Evolutionary conservation across 2,113 vertebrate genomes (phyloP).

Genomic region (Glareola pratincola): DNA sequence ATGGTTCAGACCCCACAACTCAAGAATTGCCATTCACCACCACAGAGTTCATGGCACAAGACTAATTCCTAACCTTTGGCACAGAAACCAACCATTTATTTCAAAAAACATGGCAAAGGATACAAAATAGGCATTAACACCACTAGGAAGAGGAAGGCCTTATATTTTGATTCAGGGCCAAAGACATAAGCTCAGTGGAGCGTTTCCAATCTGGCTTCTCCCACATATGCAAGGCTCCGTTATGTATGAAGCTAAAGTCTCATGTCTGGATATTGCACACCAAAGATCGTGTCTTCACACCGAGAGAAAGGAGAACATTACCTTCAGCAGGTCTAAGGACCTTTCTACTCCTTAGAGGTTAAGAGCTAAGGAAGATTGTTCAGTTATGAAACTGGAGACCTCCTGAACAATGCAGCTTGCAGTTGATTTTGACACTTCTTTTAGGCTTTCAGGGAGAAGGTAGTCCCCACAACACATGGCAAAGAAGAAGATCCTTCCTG

Average conservation of each 20-base stretch:
- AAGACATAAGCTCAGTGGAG: not conserved
- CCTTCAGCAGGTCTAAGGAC: not conserved
- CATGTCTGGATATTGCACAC: not conserved
- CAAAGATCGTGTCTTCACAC: not conserved
- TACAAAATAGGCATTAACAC: not conserved
- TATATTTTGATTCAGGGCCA: not conserved
- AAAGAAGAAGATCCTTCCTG: constrained; percentile 16
- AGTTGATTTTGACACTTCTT: not conserved
- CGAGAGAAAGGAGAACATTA: not conserved
- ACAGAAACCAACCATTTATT: not conserved
- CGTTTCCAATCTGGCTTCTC: not conserved
- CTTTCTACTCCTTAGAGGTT: not conserved
- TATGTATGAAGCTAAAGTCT: not conserved
- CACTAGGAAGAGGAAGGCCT: not conserved
- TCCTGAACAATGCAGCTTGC: not conserved
- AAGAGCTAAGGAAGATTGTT: constrained; percentile 9
- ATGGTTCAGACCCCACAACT: not conserved
- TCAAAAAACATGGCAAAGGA: not conserved
- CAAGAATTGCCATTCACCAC: not conserved
- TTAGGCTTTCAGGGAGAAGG: not conserved
- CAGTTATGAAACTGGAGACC: not conserved
- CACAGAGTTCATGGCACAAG: rapidly evolving
- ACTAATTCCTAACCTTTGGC: not conserved
- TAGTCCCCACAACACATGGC: not conserved
- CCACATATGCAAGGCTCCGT: rapidly evolving